A percentile compares a stretch with the other conserved stretches of the same genome.
These are phyloP conservation scores for Noctuana brunneofusca DNA, from an alignment of 2,888 invertebrate species.

Conservation along the genomic window DNA sequence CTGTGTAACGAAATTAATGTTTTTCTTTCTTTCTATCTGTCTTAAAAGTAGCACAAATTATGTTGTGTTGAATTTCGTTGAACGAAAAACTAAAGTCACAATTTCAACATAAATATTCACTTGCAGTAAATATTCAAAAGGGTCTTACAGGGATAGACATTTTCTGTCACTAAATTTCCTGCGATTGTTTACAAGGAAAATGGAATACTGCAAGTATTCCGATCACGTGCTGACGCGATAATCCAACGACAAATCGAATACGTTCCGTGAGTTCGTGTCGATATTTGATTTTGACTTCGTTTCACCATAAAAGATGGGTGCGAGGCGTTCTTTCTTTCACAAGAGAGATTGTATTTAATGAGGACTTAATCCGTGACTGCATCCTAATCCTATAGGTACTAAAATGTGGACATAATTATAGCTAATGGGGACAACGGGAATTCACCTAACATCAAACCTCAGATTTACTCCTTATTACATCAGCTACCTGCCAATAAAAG, in stretches of 20 bases:
- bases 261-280: neutral
- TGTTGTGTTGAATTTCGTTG: neutral
- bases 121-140: neutral
- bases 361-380: too few relatives aligned
- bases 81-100: neutral
- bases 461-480: too few relatives aligned
- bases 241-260: conserved; percentile 18
- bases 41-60: neutral
- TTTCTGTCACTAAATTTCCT: too few relatives aligned
- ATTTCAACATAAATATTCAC: neutral
- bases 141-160: neutral
- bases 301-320: neutral
- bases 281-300: conserved; percentile 12
- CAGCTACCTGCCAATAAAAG: too few relatives aligned
- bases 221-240: conserved; percentile 14
- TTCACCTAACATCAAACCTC: too few relatives aligned
- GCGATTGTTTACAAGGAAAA: neutral
- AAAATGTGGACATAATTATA: too few relatives aligned
- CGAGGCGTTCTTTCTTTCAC: too few relatives aligned
- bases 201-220: neutral
- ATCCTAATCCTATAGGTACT: too few relatives aligned
- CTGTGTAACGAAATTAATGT: too few relatives aligned
- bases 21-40: too few relatives aligned
- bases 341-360: too few relatives aligned
- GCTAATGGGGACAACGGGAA: too few relatives aligned